phyloP scores from a whole-genome alignment of 1,140 invertebrate genomes.

The Trichoplusia ni region DNA sequence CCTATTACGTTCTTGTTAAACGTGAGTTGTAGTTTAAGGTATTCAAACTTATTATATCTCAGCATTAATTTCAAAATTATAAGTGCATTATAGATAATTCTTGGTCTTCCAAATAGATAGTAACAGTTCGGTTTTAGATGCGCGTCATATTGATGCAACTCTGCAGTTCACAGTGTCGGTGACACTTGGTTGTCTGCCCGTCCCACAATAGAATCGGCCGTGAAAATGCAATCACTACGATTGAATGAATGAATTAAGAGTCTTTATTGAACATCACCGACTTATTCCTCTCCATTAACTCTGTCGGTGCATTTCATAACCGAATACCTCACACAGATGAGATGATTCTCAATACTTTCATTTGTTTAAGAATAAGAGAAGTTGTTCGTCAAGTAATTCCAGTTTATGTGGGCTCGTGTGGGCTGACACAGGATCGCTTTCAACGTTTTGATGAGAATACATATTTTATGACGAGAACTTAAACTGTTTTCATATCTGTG shows the following conservation, averaged over 20 bases:
- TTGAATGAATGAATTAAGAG: too few relatives aligned
- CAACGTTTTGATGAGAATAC: conserved; percentile 29
- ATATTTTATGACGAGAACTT: conserved; percentile 18
- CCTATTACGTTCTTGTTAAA: not conserved
- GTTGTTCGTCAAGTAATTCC: conserved; percentile 24
- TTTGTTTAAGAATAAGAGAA: conserved; percentile 29
- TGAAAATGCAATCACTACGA: too few relatives aligned
- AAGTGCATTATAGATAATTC: too few relatives aligned
- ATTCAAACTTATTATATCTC: too few relatives aligned
- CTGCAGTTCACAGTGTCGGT: not conserved
- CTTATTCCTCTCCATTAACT: too few relatives aligned
- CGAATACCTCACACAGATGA: conserved; percentile 4
- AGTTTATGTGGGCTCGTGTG: conserved; percentile 26
- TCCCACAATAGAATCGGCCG: conserved; percentile 9
- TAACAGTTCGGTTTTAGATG: too few relatives aligned
- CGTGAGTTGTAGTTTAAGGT: not conserved
- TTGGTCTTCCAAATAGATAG: too few relatives aligned
- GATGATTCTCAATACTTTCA: conserved; percentile 12
- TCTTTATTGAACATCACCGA: too few relatives aligned
- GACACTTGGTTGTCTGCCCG: conserved; percentile 10
- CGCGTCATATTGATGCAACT: not conserved
- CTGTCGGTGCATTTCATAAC: too few relatives aligned
- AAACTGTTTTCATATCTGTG: conserved; percentile 25
- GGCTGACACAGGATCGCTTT: conserved; percentile 26
- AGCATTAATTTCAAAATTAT: too few relatives aligned